A percentile compares a stretch with the other conserved stretches of the same genome.
Conservation (phyloP, 2,113 vertebrate genomes). For the Pleuronectes platessa region DNA sequence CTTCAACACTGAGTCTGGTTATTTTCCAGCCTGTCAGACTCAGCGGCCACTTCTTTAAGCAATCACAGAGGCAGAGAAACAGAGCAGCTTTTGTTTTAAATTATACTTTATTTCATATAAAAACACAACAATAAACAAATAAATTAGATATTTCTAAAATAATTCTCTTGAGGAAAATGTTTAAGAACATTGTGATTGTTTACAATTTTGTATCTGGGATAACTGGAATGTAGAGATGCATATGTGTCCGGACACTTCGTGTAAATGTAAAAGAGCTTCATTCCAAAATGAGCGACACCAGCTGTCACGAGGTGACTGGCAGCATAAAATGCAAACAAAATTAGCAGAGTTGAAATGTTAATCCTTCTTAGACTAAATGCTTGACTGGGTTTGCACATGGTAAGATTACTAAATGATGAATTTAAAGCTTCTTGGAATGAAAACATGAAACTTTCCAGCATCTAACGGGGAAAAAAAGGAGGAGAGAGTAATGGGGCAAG, state of each 20-base stretch:
- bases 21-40: background rate
- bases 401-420: background rate
- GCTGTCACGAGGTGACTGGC: slow-evolving; percentile 15
- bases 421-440: slow-evolving; percentile 30
- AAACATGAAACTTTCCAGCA: background rate
- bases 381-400: slow-evolving; percentile 7
- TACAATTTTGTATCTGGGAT: slow-evolving; percentile 38
- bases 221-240: slow-evolving; percentile 61
- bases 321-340: slow-evolving; percentile 17
- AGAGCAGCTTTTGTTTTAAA: slow-evolving; percentile 78
- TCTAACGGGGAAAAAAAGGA: background rate
- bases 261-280: slow-evolving; percentile 23
- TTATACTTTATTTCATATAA: slow-evolving; percentile 88
- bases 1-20: background rate
- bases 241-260: slow-evolving; percentile 25
- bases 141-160: slow-evolving; percentile 88
- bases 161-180: slow-evolving; percentile 78
- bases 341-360: slow-evolving; percentile 10
- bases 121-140: slow-evolving; percentile 86
- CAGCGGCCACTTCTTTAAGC: background rate
- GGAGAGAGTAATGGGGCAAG: background rate
- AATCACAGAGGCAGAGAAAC: background rate
- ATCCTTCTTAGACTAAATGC: slow-evolving; percentile 4
- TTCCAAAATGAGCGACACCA: slow-evolving; percentile 19
- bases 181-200: slow-evolving; percentile 71